Conservation (phyloP, 2,797 vertebrate genomes). For the Meda fulgida region DNA sequence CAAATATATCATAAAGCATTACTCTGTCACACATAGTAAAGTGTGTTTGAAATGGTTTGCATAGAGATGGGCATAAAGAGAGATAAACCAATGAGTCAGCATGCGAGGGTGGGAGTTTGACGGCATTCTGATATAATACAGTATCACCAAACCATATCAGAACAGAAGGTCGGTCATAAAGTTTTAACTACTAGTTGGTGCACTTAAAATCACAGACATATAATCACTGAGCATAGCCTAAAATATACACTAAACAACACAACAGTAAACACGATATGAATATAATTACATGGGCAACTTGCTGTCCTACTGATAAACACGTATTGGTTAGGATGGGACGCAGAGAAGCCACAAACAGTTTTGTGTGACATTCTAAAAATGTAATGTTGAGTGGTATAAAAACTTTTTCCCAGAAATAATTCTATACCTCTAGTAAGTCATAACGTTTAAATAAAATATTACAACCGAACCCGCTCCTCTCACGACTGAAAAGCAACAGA, state of each 20-base stretch:
- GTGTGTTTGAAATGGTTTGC: not conserved
- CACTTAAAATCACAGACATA: not conserved
- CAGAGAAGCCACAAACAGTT: not conserved
- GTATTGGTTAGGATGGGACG: not conserved
- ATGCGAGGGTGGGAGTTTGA: not conserved
- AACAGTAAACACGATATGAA: not conserved
- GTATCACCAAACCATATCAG: not conserved
- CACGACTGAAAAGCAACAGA: not conserved
- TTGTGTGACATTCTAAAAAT: not conserved
- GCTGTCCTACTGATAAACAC: not conserved
- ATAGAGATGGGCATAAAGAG: not conserved
- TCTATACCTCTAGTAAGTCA: not conserved
- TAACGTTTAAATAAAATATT: not conserved
- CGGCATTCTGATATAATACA: not conserved
- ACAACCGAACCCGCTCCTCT: not conserved
- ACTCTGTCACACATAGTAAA: not conserved
- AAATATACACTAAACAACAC: constrained; percentile 1
- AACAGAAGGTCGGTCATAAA: not conserved
- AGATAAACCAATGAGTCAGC: not conserved
- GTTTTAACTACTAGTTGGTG: not conserved
- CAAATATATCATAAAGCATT: not conserved
- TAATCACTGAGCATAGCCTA: not conserved
- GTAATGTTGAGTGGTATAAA: not conserved
- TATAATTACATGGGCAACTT: not conserved
- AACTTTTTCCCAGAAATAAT: not conserved